Conservation (phyloP, 1,140 invertebrate genomes). For the Formica selysi region DNA sequence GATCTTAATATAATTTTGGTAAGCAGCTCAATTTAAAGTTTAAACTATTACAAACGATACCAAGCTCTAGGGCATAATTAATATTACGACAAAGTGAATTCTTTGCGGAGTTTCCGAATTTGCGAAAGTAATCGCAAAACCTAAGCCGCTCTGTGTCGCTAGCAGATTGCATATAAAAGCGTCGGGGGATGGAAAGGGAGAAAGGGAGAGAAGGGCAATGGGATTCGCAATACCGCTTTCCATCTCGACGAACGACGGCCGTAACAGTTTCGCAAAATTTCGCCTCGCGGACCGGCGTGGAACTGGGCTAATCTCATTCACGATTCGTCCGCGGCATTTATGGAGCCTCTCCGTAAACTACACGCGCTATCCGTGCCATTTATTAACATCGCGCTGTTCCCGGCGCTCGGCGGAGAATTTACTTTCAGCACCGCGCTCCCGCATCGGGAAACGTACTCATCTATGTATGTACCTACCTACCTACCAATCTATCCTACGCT, state of each 20-base stretch:
- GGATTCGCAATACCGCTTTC: conserved; percentile 22
- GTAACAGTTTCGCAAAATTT: conserved; percentile 65
- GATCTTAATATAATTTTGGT: neutral
- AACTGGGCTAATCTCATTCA: conserved; percentile 70
- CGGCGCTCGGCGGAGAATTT: conserved; percentile 44
- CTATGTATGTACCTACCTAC: no score
- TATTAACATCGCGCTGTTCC: conserved; percentile 48
- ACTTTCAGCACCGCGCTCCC: conserved; percentile 24
- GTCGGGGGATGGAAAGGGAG: neutral
- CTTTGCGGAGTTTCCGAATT: neutral
- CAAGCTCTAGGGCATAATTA: conserved; percentile 4
- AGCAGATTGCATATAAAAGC: conserved; percentile 26
- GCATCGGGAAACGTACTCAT: conserved; percentile 19
- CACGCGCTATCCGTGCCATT: conserved; percentile 38
- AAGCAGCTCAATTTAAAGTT: neutral
- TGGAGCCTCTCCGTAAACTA: conserved; percentile 55
- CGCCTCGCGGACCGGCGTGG: conserved; percentile 25
- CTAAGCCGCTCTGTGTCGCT: conserved; percentile 15
- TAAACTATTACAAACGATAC: neutral
- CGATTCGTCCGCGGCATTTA: conserved; percentile 62
- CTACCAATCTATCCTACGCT: neutral
- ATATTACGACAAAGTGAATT: neutral
- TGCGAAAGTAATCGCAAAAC: neutral
- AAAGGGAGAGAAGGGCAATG: neutral
- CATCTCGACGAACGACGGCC: conserved; percentile 44